Percentiles rank a stretch among this genome's conserved stretches.
Evolutionary conservation across 2,113 vertebrate species (phyloP).

Genomic region (Indicator indicator): DNA sequence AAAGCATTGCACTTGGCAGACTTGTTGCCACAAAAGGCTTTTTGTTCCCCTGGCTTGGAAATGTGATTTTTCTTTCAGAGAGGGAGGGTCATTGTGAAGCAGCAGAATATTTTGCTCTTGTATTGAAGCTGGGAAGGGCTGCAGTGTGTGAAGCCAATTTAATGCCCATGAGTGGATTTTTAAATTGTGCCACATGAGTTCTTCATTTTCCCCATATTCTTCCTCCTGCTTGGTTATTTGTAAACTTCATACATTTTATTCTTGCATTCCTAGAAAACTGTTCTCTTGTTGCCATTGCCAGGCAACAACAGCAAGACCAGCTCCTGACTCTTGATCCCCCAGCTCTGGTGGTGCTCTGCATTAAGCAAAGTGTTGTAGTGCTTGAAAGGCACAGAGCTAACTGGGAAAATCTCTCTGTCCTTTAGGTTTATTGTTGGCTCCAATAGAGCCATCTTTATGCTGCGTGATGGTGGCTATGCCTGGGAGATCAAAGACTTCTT

Average conservation of each 20-base stretch:
- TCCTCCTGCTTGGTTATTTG: neutral
- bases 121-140: neutral
- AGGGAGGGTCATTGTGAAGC: neutral
- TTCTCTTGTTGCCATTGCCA: neutral
- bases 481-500: conserved; percentile 99
- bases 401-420: neutral
- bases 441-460: conserved; percentile 96
- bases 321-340: neutral
- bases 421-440: conserved; percentile 95
- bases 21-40: neutral
- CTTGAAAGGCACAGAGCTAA: neutral
- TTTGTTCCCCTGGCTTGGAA: conserved; percentile 17
- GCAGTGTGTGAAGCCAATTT: neutral
- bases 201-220: neutral
- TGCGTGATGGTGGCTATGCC: conserved; percentile 90
- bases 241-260: neutral
- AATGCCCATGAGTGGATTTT: neutral
- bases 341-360: neutral
- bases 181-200: neutral
- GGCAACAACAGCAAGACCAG: neutral
- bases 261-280: neutral
- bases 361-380: neutral
- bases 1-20: neutral
- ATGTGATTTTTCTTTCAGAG: neutral
- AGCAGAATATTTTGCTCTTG: neutral